Conservation (phyloP, 2,113 vertebrate genomes). For the Cottus gobio region DNA sequence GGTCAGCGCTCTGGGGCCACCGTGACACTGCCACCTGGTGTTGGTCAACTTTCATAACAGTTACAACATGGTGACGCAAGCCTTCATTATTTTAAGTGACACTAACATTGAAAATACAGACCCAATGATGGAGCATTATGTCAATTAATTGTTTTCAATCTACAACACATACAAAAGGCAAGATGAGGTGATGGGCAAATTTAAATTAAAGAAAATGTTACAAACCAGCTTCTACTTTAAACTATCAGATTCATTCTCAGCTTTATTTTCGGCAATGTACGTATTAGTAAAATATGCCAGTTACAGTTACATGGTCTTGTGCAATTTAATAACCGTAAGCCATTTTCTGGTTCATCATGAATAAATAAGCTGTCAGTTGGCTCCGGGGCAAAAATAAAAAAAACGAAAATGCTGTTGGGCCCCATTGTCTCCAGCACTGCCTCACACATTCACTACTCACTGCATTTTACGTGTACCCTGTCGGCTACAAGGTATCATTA, state of each 20-base stretch:
- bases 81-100: background rate
- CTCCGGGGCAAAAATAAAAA: too few relatives aligned
- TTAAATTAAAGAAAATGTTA: background rate
- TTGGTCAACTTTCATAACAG: background rate
- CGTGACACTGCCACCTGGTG: constrained; percentile 75
- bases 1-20: constrained; percentile 19
- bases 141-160: background rate
- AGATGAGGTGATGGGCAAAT: too few relatives aligned
- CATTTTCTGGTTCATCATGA: too few relatives aligned
- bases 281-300: background rate
- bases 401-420: background rate
- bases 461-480: background rate
- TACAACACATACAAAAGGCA: too few relatives aligned
- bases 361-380: too few relatives aligned
- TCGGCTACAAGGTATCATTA: background rate
- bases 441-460: background rate
- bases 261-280: background rate
- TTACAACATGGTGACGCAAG: background rate
- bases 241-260: background rate
- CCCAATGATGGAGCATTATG: background rate
- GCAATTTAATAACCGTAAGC: background rate
- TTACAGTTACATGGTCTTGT: background rate
- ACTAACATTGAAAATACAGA: background rate
- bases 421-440: background rate
- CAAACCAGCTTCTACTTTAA: background rate